A percentile compares a stretch with the other conserved stretches of the same genome.
These are phyloP conservation scores for Sebastes minor DNA, from an alignment of 2,797 vertebrate genomes.

Conservation along the genomic window DNA sequence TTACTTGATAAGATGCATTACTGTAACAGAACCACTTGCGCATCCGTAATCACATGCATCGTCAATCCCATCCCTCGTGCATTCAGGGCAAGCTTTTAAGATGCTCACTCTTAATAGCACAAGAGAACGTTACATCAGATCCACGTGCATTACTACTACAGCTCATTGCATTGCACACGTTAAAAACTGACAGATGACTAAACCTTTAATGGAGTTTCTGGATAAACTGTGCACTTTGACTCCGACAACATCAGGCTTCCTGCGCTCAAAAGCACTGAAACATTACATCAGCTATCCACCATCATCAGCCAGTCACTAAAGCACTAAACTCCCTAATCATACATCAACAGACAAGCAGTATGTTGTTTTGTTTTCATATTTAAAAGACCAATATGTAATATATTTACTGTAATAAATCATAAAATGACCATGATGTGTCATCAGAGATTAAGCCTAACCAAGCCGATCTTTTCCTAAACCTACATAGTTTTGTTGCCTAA, in stretches of 20 bases:
- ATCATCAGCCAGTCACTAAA: background rate
- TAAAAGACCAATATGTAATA: too few species aligned
- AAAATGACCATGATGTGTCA: too few species aligned
- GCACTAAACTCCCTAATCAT: background rate
- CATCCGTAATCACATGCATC: constrained; percentile 1
- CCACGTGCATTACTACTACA: background rate
- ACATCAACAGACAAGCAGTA: background rate
- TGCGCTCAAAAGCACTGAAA: background rate
- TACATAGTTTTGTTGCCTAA: too few species aligned
- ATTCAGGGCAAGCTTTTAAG: background rate
- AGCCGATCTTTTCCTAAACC: too few species aligned
- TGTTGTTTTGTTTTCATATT: background rate
- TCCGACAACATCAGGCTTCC: background rate
- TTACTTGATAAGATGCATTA: constrained; percentile 27
- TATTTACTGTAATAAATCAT: too few species aligned
- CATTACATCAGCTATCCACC: background rate
- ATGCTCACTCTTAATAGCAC: background rate
- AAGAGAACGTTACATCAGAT: background rate
- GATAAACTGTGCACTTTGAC: constrained; percentile 27
- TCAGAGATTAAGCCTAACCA: too few species aligned
- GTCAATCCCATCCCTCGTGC: background rate
- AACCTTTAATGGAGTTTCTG: constrained; percentile 46
- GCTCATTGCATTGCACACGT: background rate
- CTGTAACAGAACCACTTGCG: background rate
- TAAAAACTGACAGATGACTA: constrained; percentile 27